Evolutionary conservation across 2,797 vertebrate species (phyloP).

Genomic region (Hemibagrus guttatus): DNA sequence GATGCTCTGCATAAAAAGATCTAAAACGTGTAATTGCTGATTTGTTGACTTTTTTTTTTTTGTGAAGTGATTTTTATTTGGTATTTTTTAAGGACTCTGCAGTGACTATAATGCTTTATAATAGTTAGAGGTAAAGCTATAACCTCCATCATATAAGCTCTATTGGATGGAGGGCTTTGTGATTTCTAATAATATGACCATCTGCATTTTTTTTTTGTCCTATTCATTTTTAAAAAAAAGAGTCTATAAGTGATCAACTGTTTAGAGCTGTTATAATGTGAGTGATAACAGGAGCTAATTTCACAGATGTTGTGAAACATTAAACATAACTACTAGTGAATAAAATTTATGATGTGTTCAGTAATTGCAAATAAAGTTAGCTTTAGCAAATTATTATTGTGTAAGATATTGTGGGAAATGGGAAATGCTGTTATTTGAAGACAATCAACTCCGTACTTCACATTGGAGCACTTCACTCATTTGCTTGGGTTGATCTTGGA

Average conservation of each 20-base stretch:
- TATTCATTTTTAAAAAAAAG: background rate
- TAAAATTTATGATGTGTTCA: background rate
- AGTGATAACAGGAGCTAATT: background rate
- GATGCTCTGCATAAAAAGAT: background rate
- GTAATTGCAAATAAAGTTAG: background rate
- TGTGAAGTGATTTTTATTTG: background rate
- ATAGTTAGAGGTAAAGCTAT: background rate
- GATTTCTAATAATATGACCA: background rate
- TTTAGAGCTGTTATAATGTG: background rate
- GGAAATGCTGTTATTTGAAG: background rate
- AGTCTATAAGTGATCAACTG: background rate
- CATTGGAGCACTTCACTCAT: background rate
- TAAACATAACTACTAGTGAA: background rate
- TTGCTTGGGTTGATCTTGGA: background rate
- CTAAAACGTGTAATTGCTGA: background rate
- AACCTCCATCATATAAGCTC: background rate
- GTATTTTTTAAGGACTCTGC: background rate
- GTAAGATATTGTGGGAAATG: background rate
- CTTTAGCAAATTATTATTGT: background rate
- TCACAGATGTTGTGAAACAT: background rate
- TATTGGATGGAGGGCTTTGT: background rate
- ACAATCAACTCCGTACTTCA: background rate
- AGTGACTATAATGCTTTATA: background rate
- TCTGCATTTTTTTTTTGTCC: background rate
- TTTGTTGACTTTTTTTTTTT: background rate